Evolutionary conservation across 2,888 invertebrate species (phyloP).

Genomic region (Caenorhabditis sp.): DNA sequence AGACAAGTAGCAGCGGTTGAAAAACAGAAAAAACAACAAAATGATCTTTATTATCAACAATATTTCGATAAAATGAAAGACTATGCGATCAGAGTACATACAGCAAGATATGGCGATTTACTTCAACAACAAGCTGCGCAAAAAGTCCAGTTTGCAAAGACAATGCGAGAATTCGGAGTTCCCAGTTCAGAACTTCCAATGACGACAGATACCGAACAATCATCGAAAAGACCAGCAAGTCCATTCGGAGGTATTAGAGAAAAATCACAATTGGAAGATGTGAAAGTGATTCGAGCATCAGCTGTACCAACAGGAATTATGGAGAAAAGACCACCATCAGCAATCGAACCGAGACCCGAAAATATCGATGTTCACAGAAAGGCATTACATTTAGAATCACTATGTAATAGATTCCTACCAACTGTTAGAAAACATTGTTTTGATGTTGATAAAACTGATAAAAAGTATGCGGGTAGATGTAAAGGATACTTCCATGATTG

Average conservation of each 20-base stretch:
- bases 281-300: constrained; percentile 10
- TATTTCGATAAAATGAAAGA: constrained; percentile 51
- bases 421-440: constrained; percentile 55
- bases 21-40: constrained; percentile 15
- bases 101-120: constrained; percentile 41
- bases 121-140: constrained; percentile 38
- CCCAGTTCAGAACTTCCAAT: constrained; percentile 27
- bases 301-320: constrained; percentile 28
- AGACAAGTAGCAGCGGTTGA: constrained; percentile 27
- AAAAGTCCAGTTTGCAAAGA: constrained; percentile 33
- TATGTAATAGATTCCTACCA: constrained; percentile 38
- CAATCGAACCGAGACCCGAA: constrained; percentile 34
- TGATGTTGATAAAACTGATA: constrained; percentile 35
- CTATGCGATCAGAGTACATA: constrained; percentile 44
- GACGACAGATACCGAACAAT: constrained; percentile 10
- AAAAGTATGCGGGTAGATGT: constrained; percentile 53
- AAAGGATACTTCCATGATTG: constrained; percentile 63
- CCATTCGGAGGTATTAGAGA: constrained; percentile 46
- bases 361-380: constrained; percentile 32
- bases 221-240: constrained; percentile 4
- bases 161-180: constrained; percentile 47
- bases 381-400: constrained; percentile 36
- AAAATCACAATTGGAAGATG: constrained; percentile 30
- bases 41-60: constrained; percentile 48
- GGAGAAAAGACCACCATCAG: constrained; percentile 32